Evolutionary conservation across 2,113 vertebrate genomes (phyloP).

Genomic region (Ursus arctos): DNA sequence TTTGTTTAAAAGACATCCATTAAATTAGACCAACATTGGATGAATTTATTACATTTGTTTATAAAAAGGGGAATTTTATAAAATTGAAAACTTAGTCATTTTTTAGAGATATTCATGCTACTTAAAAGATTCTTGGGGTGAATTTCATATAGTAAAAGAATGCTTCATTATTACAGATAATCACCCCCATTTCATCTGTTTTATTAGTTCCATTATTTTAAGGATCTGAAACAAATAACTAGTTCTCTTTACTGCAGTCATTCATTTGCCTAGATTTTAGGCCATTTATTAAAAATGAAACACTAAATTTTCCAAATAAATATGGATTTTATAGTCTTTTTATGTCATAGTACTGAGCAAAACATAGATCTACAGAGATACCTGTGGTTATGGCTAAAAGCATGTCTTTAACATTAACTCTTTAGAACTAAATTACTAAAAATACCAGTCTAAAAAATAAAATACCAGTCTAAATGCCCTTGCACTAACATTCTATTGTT

Average conservation of each 20-base stretch:
- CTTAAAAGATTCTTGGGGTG: background rate
- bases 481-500: constrained; percentile 9
- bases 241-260: background rate
- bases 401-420: constrained; percentile 50
- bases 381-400: constrained; percentile 25
- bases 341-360: background rate
- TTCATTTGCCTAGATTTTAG: constrained; percentile 42
- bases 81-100: background rate
- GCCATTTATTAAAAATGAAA: constrained; percentile 35
- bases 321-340: constrained; percentile 31
- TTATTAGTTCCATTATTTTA: constrained; percentile 50
- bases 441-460: background rate
- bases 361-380: background rate
- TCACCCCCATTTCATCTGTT: background rate
- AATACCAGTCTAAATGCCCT: background rate
- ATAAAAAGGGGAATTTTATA: constrained; percentile 17
- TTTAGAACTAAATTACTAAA: constrained; percentile 60
- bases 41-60: constrained; percentile 29
- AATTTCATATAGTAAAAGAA: constrained; percentile 44
- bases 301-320: constrained; percentile 19
- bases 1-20: constrained; percentile 14
- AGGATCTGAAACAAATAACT: background rate
- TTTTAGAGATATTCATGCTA: background rate
- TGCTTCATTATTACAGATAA: background rate
- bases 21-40: background rate